A percentile compares a stretch with the other conserved stretches of the same genome.
phyloP scores from a whole-genome alignment of 2,888 invertebrate species.

The Dryomyza anilis region DNA sequence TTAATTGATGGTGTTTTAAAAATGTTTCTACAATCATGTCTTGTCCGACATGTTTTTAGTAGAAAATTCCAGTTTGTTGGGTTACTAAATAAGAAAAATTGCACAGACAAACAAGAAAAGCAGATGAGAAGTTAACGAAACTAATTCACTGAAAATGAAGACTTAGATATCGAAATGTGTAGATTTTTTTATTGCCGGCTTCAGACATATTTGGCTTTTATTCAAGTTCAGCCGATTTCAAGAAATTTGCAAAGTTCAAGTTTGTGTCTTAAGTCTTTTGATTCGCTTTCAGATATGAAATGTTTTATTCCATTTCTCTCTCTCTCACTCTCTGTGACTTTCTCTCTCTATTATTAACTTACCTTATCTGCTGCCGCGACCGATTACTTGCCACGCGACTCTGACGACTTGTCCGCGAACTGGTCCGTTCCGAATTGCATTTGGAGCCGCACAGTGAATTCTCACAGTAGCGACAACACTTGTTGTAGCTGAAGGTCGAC shows the following conservation, averaged over 20 bases:
- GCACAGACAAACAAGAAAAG: background rate
- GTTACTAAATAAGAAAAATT: too few relatives aligned
- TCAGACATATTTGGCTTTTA: too few relatives aligned
- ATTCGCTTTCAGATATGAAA: conserved; percentile 1
- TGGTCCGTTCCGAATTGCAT: conserved; percentile 54
- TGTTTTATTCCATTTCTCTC: too few relatives aligned
- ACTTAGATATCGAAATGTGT: background rate
- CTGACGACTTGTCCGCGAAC: conserved; percentile 41
- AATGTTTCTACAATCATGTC: too few relatives aligned
- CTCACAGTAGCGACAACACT: conserved; percentile 57
- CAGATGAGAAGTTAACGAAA: background rate
- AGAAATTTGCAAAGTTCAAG: background rate
- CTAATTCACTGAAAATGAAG: background rate
- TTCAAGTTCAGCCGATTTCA: background rate
- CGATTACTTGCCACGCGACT: conserved; percentile 31
- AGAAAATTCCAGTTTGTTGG: too few relatives aligned
- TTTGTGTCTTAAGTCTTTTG: conserved; percentile 31
- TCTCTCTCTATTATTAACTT: conserved; percentile 14
- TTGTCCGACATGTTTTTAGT: too few relatives aligned
- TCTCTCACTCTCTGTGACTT: background rate
- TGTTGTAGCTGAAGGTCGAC: conserved; percentile 60
- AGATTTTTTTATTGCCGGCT: background rate
- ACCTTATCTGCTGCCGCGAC: conserved; percentile 31
- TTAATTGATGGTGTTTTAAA: too few relatives aligned
- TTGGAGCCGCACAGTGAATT: conserved; percentile 58